Evolutionary conservation across 1,140 invertebrate genomes (phyloP).

Genomic region (Metaphire vulgaris): DNA sequence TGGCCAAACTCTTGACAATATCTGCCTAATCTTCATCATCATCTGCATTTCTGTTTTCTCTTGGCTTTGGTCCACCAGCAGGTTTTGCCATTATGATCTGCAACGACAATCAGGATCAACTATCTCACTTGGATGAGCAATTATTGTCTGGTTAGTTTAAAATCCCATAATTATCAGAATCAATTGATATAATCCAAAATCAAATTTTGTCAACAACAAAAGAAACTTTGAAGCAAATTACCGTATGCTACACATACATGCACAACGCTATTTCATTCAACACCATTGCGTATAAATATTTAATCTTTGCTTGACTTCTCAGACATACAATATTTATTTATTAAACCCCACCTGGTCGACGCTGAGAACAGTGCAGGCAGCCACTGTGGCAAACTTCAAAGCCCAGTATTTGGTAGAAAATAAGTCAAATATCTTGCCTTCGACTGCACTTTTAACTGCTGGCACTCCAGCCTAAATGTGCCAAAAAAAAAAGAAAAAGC

Average conservation of each 20-base stretch:
- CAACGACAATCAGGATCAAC: slow-evolving; percentile 28
- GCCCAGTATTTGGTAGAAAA: slow-evolving; percentile 86
- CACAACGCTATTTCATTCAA: no score
- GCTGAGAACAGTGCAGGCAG: slow-evolving; percentile 84
- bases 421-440: slow-evolving; percentile 58
- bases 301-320: no score
- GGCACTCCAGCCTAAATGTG: slow-evolving; percentile 53
- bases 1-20: no score
- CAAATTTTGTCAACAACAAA: no score
- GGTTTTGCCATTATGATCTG: slow-evolving; percentile 98
- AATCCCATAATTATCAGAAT: no score
- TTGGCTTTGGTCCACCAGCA: slow-evolving; percentile 86
- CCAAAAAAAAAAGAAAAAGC: slow-evolving; percentile 21
- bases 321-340: no score
- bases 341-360: slow-evolving; percentile 69
- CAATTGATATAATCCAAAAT: no score
- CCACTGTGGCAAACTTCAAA: slow-evolving; percentile 86
- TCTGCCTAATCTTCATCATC: slow-evolving; percentile 58
- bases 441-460: slow-evolving; percentile 65
- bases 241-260: no score
- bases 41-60: slow-evolving; percentile 57
- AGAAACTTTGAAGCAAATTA: no score
- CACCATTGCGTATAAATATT: no score
- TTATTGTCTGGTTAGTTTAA: no score
- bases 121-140: neutral